Conservation (phyloP, 2,113 vertebrate genomes). For the Tetrax tetrax region DNA sequence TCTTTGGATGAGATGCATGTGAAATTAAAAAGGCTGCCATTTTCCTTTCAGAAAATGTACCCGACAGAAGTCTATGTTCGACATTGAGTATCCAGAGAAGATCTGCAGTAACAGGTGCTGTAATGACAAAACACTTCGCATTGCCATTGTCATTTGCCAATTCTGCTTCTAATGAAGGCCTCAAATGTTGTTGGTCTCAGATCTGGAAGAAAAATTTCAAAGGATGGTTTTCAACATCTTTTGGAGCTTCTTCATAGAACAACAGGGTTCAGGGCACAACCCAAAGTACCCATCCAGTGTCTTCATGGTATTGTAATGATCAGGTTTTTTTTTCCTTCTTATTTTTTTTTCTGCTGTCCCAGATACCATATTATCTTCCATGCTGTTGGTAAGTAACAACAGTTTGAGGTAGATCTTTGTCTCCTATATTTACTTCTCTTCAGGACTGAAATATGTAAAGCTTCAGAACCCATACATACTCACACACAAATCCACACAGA, state of each 20-base stretch:
- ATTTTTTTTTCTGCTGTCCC: background rate
- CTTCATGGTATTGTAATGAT: background rate
- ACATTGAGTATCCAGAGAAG: background rate
- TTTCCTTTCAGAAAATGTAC: background rate
- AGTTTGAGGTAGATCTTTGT: background rate
- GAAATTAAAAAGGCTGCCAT: background rate
- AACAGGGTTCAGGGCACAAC: background rate
- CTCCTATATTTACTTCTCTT: background rate
- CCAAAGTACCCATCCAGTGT: background rate
- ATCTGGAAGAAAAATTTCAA: background rate
- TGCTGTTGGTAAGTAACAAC: background rate
- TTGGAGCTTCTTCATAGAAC: background rate
- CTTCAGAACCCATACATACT: background rate
- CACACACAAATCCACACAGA: background rate
- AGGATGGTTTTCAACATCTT: background rate
- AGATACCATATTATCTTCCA: background rate
- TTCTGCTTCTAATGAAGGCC: background rate
- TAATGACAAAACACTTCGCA: background rate
- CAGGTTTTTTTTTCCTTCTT: background rate
- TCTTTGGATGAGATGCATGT: background rate
- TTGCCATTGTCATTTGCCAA: background rate
- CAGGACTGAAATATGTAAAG: background rate
- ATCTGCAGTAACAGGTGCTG: background rate
- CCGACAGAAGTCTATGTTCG: accelerated
- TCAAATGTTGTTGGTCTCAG: background rate